A percentile compares a stretch with the other conserved stretches of the same genome.
These are phyloP conservation scores for Lophotriccus pileatus DNA, from an alignment of 2,797 vertebrate species.

Conservation along the genomic window DNA sequence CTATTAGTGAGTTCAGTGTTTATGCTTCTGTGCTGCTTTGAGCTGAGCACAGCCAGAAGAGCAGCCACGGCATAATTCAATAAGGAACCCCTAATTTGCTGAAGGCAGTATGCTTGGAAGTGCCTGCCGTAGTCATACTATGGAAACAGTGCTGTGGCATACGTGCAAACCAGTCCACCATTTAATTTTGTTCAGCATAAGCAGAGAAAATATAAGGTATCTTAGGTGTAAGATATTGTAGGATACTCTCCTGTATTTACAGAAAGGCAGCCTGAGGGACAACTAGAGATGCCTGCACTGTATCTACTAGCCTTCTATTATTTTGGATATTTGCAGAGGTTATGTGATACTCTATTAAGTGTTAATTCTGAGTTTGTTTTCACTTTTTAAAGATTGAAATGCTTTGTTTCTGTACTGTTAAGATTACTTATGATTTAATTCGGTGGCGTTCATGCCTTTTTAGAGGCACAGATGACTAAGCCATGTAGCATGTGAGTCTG, in stretches of 20 bases:
- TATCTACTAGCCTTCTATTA: neutral
- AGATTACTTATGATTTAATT: neutral
- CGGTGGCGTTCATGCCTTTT: rapidly evolving
- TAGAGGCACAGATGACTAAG: neutral
- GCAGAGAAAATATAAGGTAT: neutral
- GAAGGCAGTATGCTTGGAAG: neutral
- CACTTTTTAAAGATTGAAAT: neutral
- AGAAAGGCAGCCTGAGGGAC: neutral
- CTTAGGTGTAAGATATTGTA: neutral
- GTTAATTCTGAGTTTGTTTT: neutral
- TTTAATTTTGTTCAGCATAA: neutral
- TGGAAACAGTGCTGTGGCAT: neutral
- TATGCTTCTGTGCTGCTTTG: neutral
- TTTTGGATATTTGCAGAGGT: neutral
- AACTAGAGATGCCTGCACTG: neutral
- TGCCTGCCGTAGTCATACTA: neutral
- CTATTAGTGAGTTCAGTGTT: neutral
- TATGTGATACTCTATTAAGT: neutral
- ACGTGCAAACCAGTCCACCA: too few relatives aligned
- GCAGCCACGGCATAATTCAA: neutral
- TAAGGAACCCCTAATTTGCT: neutral
- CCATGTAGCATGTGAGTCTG: neutral
- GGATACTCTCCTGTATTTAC: neutral
- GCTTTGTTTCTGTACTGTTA: neutral
- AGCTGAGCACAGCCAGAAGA: neutral